These are phyloP conservation scores for Pristionchus exspectatus DNA, from an alignment of 2,888 invertebrate species.

Conservation along the genomic window DNA sequence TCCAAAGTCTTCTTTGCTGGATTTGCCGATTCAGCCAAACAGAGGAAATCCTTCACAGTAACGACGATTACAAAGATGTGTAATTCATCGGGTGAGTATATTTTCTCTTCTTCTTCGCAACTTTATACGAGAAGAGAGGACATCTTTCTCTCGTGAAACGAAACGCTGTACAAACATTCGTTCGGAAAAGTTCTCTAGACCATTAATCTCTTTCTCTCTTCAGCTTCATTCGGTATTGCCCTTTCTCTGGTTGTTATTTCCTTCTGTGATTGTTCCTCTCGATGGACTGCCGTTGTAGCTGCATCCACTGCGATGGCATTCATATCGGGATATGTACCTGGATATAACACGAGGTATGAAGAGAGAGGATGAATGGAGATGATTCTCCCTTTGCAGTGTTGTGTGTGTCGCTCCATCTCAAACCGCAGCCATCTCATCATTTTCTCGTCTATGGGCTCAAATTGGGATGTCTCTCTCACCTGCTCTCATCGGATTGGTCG, in stretches of 20 bases:
- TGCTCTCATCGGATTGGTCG: constrained; percentile 73
- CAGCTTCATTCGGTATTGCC: constrained; percentile 76
- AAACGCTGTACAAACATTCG: neutral
- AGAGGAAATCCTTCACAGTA: constrained; percentile 60
- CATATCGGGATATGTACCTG: constrained; percentile 77
- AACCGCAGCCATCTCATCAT: constrained; percentile 77
- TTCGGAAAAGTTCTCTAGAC: neutral
- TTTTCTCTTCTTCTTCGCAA: neutral
- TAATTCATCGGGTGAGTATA: constrained; percentile 71
- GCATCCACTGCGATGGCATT: constrained; percentile 75
- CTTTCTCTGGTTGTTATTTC: constrained; percentile 73
- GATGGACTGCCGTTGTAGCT: constrained; percentile 69
- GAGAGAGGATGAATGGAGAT: neutral
- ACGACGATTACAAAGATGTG: constrained; percentile 73
- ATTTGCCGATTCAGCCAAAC: constrained; percentile 71
- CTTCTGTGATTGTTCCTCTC: constrained; percentile 72
- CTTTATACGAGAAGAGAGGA: neutral
- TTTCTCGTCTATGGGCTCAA: constrained; percentile 75
- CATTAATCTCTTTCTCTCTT: constrained; percentile 52
- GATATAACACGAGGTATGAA: constrained; percentile 75
- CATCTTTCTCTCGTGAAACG: constrained; percentile 8
- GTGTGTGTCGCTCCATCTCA: constrained; percentile 77
- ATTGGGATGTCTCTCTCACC: constrained; percentile 76
- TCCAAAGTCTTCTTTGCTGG: constrained; percentile 76
- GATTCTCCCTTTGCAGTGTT: constrained; percentile 62